Conservation (phyloP, 2,888 invertebrate species). For the Drosophila pegasa region DNA sequence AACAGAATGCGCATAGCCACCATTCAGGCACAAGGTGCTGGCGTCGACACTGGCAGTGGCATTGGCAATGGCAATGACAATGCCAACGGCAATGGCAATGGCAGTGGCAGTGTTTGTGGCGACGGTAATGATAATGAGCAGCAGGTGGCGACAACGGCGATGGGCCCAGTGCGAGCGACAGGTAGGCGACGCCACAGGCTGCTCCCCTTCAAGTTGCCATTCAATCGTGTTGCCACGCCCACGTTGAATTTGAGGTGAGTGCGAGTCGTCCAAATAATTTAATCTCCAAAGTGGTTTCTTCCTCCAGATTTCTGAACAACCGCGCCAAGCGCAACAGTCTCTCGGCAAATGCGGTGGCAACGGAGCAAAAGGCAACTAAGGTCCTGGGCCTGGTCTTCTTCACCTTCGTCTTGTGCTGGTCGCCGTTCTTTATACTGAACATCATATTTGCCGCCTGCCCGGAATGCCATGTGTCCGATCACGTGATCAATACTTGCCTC, state of each 20-base stretch:
- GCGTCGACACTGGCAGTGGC: constrained; percentile 38
- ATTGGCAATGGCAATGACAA: constrained; percentile 45
- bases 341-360: constrained; percentile 93
- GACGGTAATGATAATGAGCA: constrained; percentile 57
- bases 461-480: constrained; percentile 90
- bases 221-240: constrained; percentile 88
- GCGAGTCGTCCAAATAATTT: constrained; percentile 1
- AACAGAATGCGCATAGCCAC: constrained; percentile 25
- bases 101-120: constrained; percentile 51
- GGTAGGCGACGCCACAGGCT: constrained; percentile 87
- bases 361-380: constrained; percentile 97
- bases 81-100: constrained; percentile 52
- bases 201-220: constrained; percentile 87
- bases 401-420: constrained; percentile 96
- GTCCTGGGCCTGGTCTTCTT: constrained; percentile 94
- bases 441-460: constrained; percentile 94
- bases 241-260: constrained; percentile 86
- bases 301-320: constrained; percentile 88
- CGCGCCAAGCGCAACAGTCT: constrained; percentile 89
- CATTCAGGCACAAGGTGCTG: constrained; percentile 41
- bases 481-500: constrained; percentile 90
- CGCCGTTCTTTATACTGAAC: constrained; percentile 95
- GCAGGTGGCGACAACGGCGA: constrained; percentile 73
- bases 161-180: constrained; percentile 86
- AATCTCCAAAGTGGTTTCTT: constrained; percentile 9